Base-by-base conservation (phyloP, 1,140 invertebrate genomes). In the Wasmannia auropunctata region DNA sequence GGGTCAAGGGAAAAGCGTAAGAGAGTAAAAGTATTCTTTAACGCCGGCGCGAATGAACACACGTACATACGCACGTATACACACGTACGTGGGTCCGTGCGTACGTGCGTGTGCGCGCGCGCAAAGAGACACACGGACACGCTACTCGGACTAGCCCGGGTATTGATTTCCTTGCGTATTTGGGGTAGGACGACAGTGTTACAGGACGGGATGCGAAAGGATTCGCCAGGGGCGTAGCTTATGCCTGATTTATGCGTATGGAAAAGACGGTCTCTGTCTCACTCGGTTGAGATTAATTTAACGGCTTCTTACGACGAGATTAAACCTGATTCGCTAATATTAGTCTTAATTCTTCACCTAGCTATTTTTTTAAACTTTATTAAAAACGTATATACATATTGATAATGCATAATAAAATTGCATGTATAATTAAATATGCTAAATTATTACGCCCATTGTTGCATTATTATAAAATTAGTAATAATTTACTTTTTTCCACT, bases 141-240 rank as follows among this genome's bases (percentile, higher is more conserved):
- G 22, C 54, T 28, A 25, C 43, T 25, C 37, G 58, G 40, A 14
- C 14, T 19, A n/a, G 49, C 49, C 14, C 51, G 14, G 25, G 81
- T 92, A 92, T 92, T 92, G 91, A 92, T 92, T 92, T 92, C 86
- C 54, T 74, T 49, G 70, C 46, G 81, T 90, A 91, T 92, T 92
- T 92, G 80, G 91, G 91, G 91, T 92, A 92, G 91, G 89, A 91
- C 90, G 91, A 88, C 90, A 91, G 87, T 91, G 88, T 91, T 86
- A 92, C 79, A 72, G 86, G 81, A 86, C 77, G 51, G 58, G 65
- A 60, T 81, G 14, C 51, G 58, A 62, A 88, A 91, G 75, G 79
- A 85, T 81, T 81, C 60, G 43, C 37, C 46, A 43, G 34, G 49
- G 70, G 63, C 77, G 85, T 77, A 77, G 72, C 74, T 85, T 49